Evolutionary conservation across 2,888 invertebrate genomes (phyloP), one percentile per base, ranked within the genome.

Genomic region (Cephalotes varians): DNA sequence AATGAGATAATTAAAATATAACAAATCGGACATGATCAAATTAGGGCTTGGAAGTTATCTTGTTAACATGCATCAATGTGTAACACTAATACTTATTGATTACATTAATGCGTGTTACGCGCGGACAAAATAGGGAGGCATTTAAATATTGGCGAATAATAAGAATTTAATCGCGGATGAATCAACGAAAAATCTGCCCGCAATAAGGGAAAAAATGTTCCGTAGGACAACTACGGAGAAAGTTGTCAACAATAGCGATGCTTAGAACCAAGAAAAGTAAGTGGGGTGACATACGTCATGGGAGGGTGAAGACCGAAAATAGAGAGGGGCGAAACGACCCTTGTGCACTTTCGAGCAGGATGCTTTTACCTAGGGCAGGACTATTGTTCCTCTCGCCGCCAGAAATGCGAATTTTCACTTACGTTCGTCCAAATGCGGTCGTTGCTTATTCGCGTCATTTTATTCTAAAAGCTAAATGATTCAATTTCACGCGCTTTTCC

Each of bases 381-480:
- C 83, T 74, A 90, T 91, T 90, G 88, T 87, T 86, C 77, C 72
- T 65, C 64, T 73, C 65, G 81, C 62, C 76, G 74, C 77, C 74
- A 82, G 85, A 81, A 85, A 86, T 76, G 90, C 80, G 90, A 87
- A 88, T 89, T 89, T 89, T 87, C 85, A 40, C 81, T 86, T 84
- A 85, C 77, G 80, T 34, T 69, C 82, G 85, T 71, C 25, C 21
- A 80, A 86, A 85, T 56, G 56, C 25, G 44, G 21, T 44, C 76
- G 37, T 37, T 71, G 58, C 31, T 64, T 56, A 62, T 51, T 62
- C 56, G 64, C 28, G 31, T 82, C 51, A 40, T 73, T 37, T 81
- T 49, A 65, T 58, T 79, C 34, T 10, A 31, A 56, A 71, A 47
- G 18, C n/a, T 21, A 34, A 54, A 21, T 31, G 37, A 69, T 77